Evolutionary conservation across 2,797 vertebrate species (phyloP).

Genomic region (Leontocebus nigricollis): DNA sequence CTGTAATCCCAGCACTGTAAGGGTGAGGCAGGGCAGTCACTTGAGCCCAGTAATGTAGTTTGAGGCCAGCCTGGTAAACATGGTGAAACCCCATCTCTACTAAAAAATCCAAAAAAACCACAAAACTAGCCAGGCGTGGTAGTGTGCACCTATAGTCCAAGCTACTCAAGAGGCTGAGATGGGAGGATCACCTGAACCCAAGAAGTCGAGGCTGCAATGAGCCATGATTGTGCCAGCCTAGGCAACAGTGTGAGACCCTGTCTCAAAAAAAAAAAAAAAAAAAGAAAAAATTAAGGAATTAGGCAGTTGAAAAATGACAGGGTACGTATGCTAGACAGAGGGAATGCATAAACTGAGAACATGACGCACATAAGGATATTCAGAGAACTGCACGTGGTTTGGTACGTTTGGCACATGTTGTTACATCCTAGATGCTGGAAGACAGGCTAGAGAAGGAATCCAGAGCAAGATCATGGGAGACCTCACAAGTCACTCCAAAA

Average conservation of each 20-base stretch:
- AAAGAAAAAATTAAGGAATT: not conserved
- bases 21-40: not conserved
- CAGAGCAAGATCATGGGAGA: not conserved
- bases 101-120: not conserved
- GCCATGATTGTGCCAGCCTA: not conserved
- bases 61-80: not conserved
- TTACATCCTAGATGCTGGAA: not conserved
- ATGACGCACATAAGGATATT: not conserved
- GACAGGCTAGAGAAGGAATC: not conserved
- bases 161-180: not conserved
- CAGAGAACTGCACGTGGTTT: not conserved
- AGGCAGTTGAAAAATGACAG: not conserved
- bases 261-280: too few species aligned
- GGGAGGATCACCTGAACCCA: not conserved
- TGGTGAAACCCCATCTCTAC: not conserved
- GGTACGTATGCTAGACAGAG: not conserved
- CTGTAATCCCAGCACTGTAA: not conserved
- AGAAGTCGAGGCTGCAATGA: not conserved
- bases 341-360: not conserved
- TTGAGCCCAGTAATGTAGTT: not conserved
- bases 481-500: not conserved
- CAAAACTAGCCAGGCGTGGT: rapidly evolving
- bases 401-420: not conserved
- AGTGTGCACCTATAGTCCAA: not conserved
- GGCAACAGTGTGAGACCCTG: not conserved